Evolutionary conservation across 53 echinoderm and acorn worm species (phyloP).

Genomic region (Holothuria leucospilota): DNA sequence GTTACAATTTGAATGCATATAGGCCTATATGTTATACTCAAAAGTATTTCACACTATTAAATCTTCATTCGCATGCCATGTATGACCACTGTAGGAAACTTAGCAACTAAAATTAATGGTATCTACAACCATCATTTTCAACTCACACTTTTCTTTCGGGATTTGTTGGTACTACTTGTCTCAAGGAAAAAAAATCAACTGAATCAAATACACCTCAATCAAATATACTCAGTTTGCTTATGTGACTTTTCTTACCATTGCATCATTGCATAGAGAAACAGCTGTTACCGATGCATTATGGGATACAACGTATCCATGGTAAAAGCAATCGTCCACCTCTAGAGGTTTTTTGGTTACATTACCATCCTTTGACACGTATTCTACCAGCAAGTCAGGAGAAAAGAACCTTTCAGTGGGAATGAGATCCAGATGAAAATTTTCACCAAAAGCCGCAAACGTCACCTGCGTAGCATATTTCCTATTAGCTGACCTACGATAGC

Average conservation of each 20-base stretch:
- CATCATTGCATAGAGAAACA: constrained; percentile 9
- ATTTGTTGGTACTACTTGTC: too few species aligned
- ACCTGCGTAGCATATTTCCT: not conserved
- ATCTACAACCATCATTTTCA: too few species aligned
- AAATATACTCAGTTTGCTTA: too few species aligned
- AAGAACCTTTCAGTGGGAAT: not conserved
- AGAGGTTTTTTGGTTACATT: constrained; percentile 10
- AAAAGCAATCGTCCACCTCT: constrained; percentile 23
- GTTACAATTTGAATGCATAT: too few species aligned
- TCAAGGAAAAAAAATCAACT: too few species aligned
- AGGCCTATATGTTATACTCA: too few species aligned
- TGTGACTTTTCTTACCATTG: not conserved
- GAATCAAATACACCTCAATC: too few species aligned
- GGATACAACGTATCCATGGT: constrained; percentile 12
- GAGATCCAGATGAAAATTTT: constrained; percentile 15
- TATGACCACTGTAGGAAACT: too few species aligned
- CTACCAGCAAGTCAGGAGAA: not conserved
- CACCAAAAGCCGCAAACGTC: constrained; percentile 21
- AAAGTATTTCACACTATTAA: too few species aligned
- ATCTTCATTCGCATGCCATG: too few species aligned
- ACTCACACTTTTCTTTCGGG: too few species aligned
- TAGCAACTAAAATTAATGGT: too few species aligned
- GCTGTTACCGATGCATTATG: constrained; percentile 18
- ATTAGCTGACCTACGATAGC: not conserved
- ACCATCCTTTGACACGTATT: not conserved